Conservation (phyloP, 2,797 vertebrate genomes). For the Rhynchonycteris naso region DNA sequence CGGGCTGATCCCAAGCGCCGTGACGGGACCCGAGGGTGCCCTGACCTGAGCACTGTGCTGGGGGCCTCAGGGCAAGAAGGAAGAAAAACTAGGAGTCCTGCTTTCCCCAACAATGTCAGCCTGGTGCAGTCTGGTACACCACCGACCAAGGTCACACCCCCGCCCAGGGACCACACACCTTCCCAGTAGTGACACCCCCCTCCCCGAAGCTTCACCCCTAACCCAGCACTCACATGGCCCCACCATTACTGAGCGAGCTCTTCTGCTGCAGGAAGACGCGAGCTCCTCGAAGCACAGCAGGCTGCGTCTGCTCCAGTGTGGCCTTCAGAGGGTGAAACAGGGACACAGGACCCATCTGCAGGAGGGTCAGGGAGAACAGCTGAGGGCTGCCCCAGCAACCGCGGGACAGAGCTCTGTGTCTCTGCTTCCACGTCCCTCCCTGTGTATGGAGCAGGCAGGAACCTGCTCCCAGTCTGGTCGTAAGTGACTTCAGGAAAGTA, state of each 20-base stretch:
- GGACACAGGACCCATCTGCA: constrained; percentile 87
- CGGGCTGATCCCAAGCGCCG: background rate
- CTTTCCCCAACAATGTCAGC: background rate
- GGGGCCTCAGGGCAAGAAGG: background rate
- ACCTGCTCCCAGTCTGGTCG: background rate
- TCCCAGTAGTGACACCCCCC: background rate
- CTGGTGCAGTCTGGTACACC: no score
- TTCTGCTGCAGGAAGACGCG: constrained; percentile 87
- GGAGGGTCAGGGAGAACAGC: background rate
- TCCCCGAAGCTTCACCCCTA: no score
- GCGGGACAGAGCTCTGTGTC: no score
- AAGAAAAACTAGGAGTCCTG: rapidly evolving
- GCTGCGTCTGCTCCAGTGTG: constrained; percentile 89
- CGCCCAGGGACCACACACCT: background rate
- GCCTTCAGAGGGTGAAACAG: constrained; percentile 93
- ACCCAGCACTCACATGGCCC: constrained; percentile 89
- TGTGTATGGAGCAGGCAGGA: background rate
- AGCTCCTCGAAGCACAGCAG: constrained; percentile 86
- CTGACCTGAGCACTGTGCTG: background rate
- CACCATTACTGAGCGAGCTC: constrained; percentile 94
- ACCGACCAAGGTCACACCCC: background rate
- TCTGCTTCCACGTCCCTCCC: background rate
- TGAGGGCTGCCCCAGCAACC: background rate
- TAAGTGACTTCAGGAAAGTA: background rate
- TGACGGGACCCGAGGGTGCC: background rate